Base-by-base conservation (phyloP, 2,113 vertebrate species). In the Bambusicola thoracicus region DNA sequence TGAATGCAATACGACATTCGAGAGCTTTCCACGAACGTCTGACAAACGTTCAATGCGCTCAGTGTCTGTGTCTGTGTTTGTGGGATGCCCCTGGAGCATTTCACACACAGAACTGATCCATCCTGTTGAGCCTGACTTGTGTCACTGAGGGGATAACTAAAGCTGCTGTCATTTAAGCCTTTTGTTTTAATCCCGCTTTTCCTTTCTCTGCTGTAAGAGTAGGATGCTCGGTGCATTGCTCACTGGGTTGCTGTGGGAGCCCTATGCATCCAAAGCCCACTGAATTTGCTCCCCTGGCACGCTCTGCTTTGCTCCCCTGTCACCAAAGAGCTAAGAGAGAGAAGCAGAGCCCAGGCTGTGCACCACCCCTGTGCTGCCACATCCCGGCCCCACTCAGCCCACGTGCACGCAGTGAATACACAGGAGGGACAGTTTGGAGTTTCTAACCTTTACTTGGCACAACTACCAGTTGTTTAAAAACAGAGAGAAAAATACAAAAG, bases 401-500 rank as follows among this genome's bases (percentile, higher is more conserved):
- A 53, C 27, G 16, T 13, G 68, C 59, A 74, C 87, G 5, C 82
- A 61, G 29, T 1, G 40, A 87, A 85, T 4, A 92, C 46, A 76
- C 87, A 81, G 75, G 17, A 87, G 25, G 32, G 11, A n/a, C 65
- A 55, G 27, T 36, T 17, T 10, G 20, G 61, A 80, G 63, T 38
- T 88, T 56, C 40, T 25, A 44, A 72, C 72, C 82, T 94, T 96
- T 94, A 94, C 68, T 94, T 48, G 67, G 83, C 61, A 85, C 75
- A 92, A 73, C 13, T 80, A 91, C 18, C 72, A 18, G 24, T 77
- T 91, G 79, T 82, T 69, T 40, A 38, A 38, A 63, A 87, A 72
- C 51, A 66, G 15, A 62, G 18, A 69, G 21, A 80, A 49, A 93
- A 80, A 87, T 43, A 91, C 78, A 85, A n/a, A 94, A 94, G 68